Evolutionary conservation across 2,113 vertebrate genomes (phyloP).

Genomic region (human): GRCh38 chr9:108057501-108058000

Average conservation of each 20-base stretch:
- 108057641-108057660: neutral
- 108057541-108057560: neutral
- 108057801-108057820: neutral
- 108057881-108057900: neutral
- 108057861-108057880: neutral
- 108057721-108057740: neutral
- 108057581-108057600: neutral
- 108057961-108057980: neutral
- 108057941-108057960: neutral
- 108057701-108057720: neutral
- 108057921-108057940: neutral
- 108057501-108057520: neutral
- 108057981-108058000: neutral
- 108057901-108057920: neutral
- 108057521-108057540: neutral
- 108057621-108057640: neutral
- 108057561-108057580: neutral
- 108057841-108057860: neutral
- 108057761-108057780: neutral
- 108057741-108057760: neutral
- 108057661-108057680: neutral
- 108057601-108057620: neutral
- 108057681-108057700: conserved; percentile 5
- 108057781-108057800: neutral
- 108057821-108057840: neutral